Conservation (phyloP, 2,888 invertebrate genomes). For the Mylabris sibirica region DNA sequence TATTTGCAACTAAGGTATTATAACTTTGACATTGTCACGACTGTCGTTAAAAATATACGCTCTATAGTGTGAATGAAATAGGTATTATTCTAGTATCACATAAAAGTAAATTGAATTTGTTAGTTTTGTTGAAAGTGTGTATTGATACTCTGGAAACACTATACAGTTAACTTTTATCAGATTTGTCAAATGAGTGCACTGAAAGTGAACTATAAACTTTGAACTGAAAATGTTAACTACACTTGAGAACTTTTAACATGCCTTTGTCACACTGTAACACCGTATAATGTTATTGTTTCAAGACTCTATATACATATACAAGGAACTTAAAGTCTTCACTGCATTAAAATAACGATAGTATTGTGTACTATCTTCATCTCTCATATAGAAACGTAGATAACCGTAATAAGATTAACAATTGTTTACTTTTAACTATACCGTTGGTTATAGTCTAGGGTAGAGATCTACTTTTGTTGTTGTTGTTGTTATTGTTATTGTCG, state of each 20-base stretch:
- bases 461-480: too few relatives aligned
- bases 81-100: not conserved
- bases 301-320: not conserved
- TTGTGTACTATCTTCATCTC: not conserved
- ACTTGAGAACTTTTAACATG: not conserved
- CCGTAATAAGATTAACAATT: slow-evolving; percentile 27
- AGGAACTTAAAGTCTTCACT: not conserved
- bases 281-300: not conserved
- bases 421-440: slow-evolving; percentile 30
- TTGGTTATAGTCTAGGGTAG: not conserved
- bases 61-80: too few relatives aligned
- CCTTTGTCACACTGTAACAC: not conserved
- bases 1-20: not conserved
- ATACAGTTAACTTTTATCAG: not conserved
- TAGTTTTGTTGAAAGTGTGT: not conserved
- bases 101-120: not conserved
- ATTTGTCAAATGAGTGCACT: not conserved
- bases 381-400: slow-evolving; percentile 20
- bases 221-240: not conserved
- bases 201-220: slow-evolving; percentile 2
- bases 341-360: not conserved
- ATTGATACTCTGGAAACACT: not conserved
- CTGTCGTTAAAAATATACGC: too few relatives aligned
- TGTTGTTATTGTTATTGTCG: too few relatives aligned
- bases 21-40: not conserved